Conservation (phyloP, 2,888 invertebrate species). For the Stenurella melanura region DNA sequence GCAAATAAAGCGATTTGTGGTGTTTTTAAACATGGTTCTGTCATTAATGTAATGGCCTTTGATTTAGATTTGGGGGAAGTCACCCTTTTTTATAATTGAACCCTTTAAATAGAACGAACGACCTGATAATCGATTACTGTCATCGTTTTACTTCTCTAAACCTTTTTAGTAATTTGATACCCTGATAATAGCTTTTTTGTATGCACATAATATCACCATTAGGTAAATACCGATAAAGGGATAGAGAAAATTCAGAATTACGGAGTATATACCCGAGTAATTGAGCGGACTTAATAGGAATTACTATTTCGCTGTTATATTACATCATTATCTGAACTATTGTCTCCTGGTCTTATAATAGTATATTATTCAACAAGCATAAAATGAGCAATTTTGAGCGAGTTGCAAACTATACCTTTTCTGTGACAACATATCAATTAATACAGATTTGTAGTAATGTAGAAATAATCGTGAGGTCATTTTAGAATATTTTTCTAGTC, state of each 20-base stretch:
- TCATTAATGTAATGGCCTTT: constrained; percentile 49
- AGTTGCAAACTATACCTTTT: no score
- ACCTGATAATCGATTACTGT: constrained; percentile 44
- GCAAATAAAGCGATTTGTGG: constrained; percentile 42
- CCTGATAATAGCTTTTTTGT: constrained; percentile 20
- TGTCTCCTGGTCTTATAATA: no score
- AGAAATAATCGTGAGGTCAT: no score
- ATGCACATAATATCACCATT: constrained; percentile 12
- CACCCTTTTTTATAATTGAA: constrained; percentile 42
- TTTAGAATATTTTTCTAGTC: no score
- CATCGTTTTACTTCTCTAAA: constrained; percentile 33
- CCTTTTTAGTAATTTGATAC: constrained; percentile 24
- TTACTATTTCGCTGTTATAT: no score
- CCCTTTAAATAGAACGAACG: constrained; percentile 43
- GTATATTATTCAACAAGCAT: no score
- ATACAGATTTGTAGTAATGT: no score
- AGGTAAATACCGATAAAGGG: background rate
- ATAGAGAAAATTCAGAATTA: background rate
- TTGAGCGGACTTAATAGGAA: no score
- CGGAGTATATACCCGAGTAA: background rate
- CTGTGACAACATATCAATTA: no score
- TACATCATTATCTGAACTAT: no score
- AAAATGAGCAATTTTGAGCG: no score
- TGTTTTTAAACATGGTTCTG: constrained; percentile 46
- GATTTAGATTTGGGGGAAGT: constrained; percentile 42